A percentile compares a stretch with the other conserved stretches of the same genome.
Conservation (phyloP, 2,888 invertebrate genomes). For the Osmoderma eremita region DNA sequence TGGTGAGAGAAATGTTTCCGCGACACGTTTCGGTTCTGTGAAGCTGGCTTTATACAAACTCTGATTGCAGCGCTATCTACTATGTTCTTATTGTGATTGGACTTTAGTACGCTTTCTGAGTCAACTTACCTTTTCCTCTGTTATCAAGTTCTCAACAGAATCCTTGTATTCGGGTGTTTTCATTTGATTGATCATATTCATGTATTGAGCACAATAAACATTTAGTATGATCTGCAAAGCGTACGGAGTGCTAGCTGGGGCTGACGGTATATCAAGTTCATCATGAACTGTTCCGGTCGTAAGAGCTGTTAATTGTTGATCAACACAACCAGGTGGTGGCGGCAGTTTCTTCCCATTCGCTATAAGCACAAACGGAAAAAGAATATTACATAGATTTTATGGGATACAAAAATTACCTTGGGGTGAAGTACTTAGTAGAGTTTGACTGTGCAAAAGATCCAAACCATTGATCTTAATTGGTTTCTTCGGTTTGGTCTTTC, state of each 20-base stretch:
- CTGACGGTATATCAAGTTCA: constrained; percentile 83
- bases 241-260: constrained; percentile 83
- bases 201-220: constrained; percentile 85
- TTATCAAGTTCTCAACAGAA: constrained; percentile 79
- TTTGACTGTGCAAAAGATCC: constrained; percentile 89
- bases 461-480: constrained; percentile 84
- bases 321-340: constrained; percentile 91
- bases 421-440: constrained; percentile 84
- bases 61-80: too few species aligned
- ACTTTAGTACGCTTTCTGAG: too few species aligned
- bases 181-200: constrained; percentile 86
- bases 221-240: constrained; percentile 88
- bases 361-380: constrained; percentile 35
- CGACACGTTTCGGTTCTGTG: too few species aligned
- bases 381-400: neutral
- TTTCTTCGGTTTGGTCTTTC: constrained; percentile 72
- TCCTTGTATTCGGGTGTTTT: constrained; percentile 79
- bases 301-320: constrained; percentile 86
- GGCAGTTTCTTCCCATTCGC: constrained; percentile 78
- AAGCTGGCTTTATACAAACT: too few species aligned
- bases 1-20: too few species aligned
- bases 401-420: constrained; percentile 66
- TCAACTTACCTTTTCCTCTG: constrained; percentile 77
- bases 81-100: too few species aligned
- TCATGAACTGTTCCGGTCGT: constrained; percentile 79